Conservation (phyloP, 2,888 invertebrate genomes). For the Orthosia gracilis region DNA sequence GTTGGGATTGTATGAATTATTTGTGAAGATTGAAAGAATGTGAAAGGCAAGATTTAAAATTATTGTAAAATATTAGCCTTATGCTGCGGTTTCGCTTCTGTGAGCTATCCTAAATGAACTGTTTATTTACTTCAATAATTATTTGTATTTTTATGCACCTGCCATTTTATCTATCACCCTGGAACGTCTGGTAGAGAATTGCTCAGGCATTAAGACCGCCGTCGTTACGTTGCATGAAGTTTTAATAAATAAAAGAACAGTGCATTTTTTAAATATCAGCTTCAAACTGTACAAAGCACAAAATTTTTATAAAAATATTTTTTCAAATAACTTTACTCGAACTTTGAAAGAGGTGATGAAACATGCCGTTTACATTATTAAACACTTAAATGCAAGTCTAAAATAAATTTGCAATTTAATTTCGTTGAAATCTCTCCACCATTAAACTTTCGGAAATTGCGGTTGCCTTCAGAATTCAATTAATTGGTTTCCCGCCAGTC, state of each 20-base stretch:
- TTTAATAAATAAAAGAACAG: too few relatives aligned
- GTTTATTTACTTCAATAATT: too few relatives aligned
- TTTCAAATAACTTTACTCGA: not conserved
- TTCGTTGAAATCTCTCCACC: slow-evolving; percentile 27
- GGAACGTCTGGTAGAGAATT: too few relatives aligned
- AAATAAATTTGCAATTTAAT: slow-evolving; percentile 23
- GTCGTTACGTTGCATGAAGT: too few relatives aligned
- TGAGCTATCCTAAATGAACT: too few relatives aligned
- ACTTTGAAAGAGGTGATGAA: not conserved
- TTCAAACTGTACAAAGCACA: not conserved
- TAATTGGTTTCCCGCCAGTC: slow-evolving; percentile 37
- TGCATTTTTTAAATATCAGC: too few relatives aligned
- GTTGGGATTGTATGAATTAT: slow-evolving; percentile 2
- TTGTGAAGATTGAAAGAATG: not conserved
- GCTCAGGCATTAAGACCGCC: too few relatives aligned
- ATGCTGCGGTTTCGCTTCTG: too few relatives aligned
- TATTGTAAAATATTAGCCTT: too few relatives aligned
- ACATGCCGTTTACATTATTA: slow-evolving; percentile 1
- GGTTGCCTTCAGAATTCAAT: slow-evolving; percentile 41
- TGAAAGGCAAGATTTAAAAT: not conserved
- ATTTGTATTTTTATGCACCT: too few relatives aligned
- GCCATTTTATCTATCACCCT: too few relatives aligned
- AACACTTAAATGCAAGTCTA: slow-evolving; percentile 26
- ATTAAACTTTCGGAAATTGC: slow-evolving; percentile 33
- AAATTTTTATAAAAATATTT: not conserved